Conservation (phyloP, 30 jellyfish, hydroid and myxozoan genomes). For the Aurelia sp. region DNA sequence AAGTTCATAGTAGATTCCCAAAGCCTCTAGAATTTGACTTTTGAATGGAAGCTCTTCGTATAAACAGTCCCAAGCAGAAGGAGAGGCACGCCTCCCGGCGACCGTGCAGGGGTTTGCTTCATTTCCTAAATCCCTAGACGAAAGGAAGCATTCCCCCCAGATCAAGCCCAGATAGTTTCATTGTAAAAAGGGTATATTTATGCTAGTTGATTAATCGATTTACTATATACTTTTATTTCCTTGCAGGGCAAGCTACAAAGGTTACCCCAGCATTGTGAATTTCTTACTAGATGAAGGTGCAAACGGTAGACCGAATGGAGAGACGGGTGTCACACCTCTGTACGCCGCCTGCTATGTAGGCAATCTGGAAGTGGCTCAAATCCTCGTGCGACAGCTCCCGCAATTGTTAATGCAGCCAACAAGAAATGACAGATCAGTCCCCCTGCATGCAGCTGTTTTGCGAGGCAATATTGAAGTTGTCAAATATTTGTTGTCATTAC, state of each 20-base stretch:
- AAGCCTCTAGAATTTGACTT: no score
- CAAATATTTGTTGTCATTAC: constrained; percentile 54
- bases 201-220: background rate
- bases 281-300: constrained; percentile 86
- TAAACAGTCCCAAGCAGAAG: no score
- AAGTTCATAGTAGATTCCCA: no score
- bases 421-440: constrained; percentile 69
- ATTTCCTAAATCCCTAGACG: no score
- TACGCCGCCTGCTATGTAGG: constrained; percentile 91
- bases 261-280: constrained; percentile 75
- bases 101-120: no score
- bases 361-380: constrained; percentile 60
- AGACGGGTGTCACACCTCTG: constrained; percentile 82
- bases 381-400: constrained; percentile 65
- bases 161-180: no score
- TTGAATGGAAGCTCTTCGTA: no score
- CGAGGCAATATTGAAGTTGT: constrained; percentile 64
- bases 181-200: background rate
- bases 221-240: background rate
- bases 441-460: constrained; percentile 81
- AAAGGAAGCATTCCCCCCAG: no score
- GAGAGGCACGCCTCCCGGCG: no score
- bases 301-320: constrained; percentile 91
- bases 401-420: constrained; percentile 65
- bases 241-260: constrained; percentile 82